Evolutionary conservation across 2,888 invertebrate species (phyloP), one percentile per base, ranked within the genome.

Genomic region (Nycteola revayana): DNA sequence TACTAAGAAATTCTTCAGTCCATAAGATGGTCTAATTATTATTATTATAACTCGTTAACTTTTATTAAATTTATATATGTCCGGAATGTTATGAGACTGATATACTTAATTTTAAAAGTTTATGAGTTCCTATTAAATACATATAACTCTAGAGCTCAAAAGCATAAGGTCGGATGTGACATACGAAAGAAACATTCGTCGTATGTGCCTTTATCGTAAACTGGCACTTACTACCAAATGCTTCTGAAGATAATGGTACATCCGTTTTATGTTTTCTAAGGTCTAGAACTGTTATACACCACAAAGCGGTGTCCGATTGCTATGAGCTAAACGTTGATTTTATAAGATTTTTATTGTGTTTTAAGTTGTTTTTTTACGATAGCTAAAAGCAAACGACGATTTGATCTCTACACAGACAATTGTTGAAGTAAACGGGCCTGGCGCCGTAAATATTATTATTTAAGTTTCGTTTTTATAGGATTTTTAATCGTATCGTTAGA

Each of bases 371-470:
- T 67, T 75, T 77, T 76, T 75, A 72, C 73, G 60, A 74, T 78
- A 75, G 84, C 82, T 82, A 21, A 71, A 85, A 84, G 86, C 86
- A 65, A 64, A 67, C 73, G 84, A 85, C 83, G 74, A 77, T 79
- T 75, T 71, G 75, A 81, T 83, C 76, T 81, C 72, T 55, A 49
- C 59, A 51, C 55, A 73, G 70, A 71, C 69, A 74, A 76, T 86
- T 86, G 87, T 87, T 88, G 87, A 79, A 82, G 85, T 86, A 77
- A 87, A 83, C 77, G 35, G 71, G 75, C 72, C 60, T 14, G 55
- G 61, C 27, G 72, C 75, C 75, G 36, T 47, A 47, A 52, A 59
- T 49, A 49, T 24, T 8, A 64, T 65, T 50, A 29, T 37, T 42
- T 49, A 71, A 74, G 64, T 66, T 57, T 58, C 40, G 46, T 60